Evolutionary conservation across 2,113 vertebrate genomes (phyloP).

Genomic region (Eulemur rufifrons): DNA sequence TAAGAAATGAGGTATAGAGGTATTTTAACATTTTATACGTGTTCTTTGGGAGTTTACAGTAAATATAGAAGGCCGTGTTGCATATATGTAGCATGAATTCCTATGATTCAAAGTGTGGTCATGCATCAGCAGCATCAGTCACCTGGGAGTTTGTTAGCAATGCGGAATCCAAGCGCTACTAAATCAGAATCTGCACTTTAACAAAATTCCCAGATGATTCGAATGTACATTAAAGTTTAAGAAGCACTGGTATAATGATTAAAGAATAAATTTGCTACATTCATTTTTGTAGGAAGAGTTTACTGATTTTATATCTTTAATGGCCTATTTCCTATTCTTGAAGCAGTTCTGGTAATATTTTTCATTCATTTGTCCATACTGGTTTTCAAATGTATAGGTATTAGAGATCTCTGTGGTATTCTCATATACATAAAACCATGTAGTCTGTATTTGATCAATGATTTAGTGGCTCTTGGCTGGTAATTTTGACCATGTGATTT

Average conservation of each 20-base stretch:
- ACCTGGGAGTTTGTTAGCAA: background rate
- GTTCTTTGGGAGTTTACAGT: background rate
- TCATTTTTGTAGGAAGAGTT: background rate
- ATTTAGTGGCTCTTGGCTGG: background rate
- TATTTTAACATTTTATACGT: background rate
- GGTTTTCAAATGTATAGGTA: conserved; percentile 2
- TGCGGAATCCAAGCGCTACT: background rate
- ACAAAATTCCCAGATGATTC: background rate
- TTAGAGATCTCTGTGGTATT: background rate
- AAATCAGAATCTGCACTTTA: background rate
- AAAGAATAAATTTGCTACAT: background rate
- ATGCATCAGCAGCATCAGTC: background rate
- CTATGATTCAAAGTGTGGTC: background rate
- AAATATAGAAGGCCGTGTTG: background rate
- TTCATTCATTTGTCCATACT: background rate
- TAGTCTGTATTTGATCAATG: background rate
- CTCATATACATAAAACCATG: background rate
- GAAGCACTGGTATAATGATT: background rate
- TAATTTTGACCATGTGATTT: background rate
- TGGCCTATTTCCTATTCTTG: conserved; percentile 8
- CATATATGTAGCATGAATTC: background rate
- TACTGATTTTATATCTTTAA: background rate
- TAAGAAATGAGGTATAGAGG: background rate
- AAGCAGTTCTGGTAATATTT: background rate
- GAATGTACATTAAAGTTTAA: background rate